Base-by-base conservation (phyloP, 2,797 vertebrate species). In the Rhodeus uyekii region DNA sequence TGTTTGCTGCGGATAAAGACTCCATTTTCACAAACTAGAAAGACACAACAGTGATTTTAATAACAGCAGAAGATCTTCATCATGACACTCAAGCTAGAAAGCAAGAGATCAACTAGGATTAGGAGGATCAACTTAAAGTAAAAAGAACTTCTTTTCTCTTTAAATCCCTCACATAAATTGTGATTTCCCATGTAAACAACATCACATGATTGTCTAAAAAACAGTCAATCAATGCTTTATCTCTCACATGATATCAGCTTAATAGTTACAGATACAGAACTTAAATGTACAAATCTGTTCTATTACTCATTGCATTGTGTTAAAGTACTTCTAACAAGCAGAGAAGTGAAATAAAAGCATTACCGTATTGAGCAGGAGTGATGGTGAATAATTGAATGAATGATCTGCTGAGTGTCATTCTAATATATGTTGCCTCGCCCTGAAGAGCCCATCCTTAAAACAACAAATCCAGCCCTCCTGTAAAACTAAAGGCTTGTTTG, bases 381-480 rank as follows among this genome's bases (percentile, higher is more conserved):
- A 69, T 46, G 67, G 8, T 75, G 53, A 24, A n/a, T 16, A 64
- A 27, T 1, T 46, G 27, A 44, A 44, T 61, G 18, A 46, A 60
- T 16, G n/a, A n/a, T 64, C 27, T 64, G 44, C 29, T 64, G 60
- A 24, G 9, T 46, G 39, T 14, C 39, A 8, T 29, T 7, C 5
- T 46, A 22, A 48, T 65, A 65, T 34, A 78, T 5, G 12, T 34
- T 64, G 42, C 61, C 76, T 78, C 27, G 27, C 61, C 76, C 76
- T 24, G 34, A 65, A 65, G 29, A 19, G 22, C 61, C 75, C 38
- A n/a, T 13, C 55, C 60, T 46, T 58, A 22, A 44, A 63, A 44
- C 22, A n/a, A 65, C 60, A 32, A 48, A 69, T 18, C 50, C 71
- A n/a, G 50, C 34, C 72, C 27, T 34, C 2, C 27, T 29, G 7